phyloP scores from a whole-genome alignment of 2,113 vertebrate species.

The Melanerpes formicivorus region DNA sequence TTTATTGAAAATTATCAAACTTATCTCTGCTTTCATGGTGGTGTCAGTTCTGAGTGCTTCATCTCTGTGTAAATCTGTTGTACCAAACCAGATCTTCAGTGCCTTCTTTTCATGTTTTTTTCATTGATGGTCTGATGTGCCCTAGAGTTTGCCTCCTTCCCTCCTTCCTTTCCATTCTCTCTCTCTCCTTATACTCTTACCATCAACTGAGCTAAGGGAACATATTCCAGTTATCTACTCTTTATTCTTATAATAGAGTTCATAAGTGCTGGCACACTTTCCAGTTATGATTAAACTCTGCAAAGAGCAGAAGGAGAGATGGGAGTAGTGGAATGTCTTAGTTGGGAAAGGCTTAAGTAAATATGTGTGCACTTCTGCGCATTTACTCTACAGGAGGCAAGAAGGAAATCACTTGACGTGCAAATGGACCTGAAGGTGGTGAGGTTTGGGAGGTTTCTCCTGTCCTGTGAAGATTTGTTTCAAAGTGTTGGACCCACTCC shows the following conservation, averaged over 20 bases:
- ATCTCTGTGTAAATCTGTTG: neutral
- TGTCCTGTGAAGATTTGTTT: slow-evolving; percentile 50
- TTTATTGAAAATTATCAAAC: neutral
- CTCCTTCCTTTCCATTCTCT: neutral
- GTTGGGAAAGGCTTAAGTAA: slow-evolving; percentile 14
- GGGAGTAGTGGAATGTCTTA: slow-evolving; percentile 28
- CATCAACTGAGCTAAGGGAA: neutral
- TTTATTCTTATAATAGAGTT: slow-evolving; percentile 12
- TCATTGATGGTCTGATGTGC: neutral
- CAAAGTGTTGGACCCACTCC: slow-evolving; percentile 55
- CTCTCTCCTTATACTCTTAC: neutral
- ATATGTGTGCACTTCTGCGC: neutral
- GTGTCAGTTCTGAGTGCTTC: neutral
- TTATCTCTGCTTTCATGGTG: neutral
- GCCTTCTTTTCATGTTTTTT: neutral
- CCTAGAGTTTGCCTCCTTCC: neutral
- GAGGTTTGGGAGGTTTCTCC: slow-evolving; percentile 26
- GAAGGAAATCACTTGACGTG: slow-evolving; percentile 34
- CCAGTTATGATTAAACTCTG: slow-evolving; percentile 19
- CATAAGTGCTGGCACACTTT: neutral
- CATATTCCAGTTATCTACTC: neutral
- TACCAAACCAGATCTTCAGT: neutral
- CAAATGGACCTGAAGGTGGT: slow-evolving; percentile 26
- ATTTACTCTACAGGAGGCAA: slow-evolving; percentile 32
- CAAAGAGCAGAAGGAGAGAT: slow-evolving; percentile 19